A percentile compares a stretch with the other conserved stretches of the same genome.
Evolutionary conservation across 2,888 invertebrate species (phyloP).

Genomic region (Galeruca laticollis): DNA sequence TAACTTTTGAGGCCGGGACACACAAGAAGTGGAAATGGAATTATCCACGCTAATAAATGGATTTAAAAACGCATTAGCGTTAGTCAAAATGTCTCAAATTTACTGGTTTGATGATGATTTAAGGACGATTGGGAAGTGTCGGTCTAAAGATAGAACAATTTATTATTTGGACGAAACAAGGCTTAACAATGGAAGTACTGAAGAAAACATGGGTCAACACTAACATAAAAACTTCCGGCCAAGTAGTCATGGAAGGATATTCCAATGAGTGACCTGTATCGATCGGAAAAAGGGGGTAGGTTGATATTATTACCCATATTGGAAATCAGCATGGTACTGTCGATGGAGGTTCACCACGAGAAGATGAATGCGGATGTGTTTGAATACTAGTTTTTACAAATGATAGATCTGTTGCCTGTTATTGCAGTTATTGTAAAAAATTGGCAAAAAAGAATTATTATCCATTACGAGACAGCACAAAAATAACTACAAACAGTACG

Average conservation of each 20-base stretch:
- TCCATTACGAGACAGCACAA: neutral
- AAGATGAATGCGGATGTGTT: neutral
- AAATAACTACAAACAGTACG: too few species aligned
- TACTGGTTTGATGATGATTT: too few species aligned
- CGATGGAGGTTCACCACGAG: neutral
- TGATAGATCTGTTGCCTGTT: neutral
- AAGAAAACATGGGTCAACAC: neutral
- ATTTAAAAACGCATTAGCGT: too few species aligned
- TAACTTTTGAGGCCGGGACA: too few species aligned
- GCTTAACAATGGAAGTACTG: neutral
- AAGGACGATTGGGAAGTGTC: neutral
- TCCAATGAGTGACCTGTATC: neutral
- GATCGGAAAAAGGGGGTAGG: neutral
- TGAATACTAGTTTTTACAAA: neutral
- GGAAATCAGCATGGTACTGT: neutral
- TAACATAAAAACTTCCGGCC: neutral
- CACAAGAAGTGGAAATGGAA: too few species aligned
- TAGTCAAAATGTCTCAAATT: too few species aligned
- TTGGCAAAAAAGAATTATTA: neutral
- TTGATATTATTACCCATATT: neutral
- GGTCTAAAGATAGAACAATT: neutral
- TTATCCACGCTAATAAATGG: too few species aligned
- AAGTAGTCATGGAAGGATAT: neutral
- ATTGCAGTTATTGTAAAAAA: neutral
- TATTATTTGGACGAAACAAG: too few species aligned